A percentile compares a stretch with the other conserved stretches of the same genome.
Conservation (phyloP, 2,113 vertebrate genomes). For the Pogonocichla stellata region DNA sequence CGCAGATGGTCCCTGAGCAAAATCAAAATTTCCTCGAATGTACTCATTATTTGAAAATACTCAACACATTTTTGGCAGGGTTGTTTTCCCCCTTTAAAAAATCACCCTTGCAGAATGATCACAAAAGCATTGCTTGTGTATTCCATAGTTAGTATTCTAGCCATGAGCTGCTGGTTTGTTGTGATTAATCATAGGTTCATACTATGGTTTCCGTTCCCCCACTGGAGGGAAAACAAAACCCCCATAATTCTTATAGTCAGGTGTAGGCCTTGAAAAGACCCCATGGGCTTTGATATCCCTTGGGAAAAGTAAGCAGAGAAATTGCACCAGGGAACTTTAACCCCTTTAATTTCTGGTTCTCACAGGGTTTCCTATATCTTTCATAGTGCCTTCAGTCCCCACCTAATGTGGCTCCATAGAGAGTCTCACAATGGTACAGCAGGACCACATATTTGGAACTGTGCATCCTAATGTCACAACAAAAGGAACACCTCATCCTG, state of each 20-base stretch:
- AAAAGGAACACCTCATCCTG: accelerated
- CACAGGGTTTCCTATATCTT: not conserved
- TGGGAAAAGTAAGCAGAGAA: not conserved
- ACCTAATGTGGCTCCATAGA: not conserved
- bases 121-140: slow-evolving; percentile 39
- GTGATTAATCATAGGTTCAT: slow-evolving; percentile 45
- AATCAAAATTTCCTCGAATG: slow-evolving; percentile 66
- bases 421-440: not conserved
- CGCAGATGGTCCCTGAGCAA: slow-evolving; percentile 66
- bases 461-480: not conserved
- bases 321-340: not conserved
- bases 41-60: slow-evolving; percentile 68
- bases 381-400: not conserved
- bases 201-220: not conserved
- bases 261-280: not conserved
- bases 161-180: slow-evolving; percentile 23
- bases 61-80: slow-evolving; percentile 60
- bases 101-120: slow-evolving; percentile 29
- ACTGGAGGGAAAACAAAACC: not conserved
- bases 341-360: not conserved
- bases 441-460: accelerated
- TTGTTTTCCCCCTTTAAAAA: not conserved
- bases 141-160: slow-evolving; percentile 36
- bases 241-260: not conserved
- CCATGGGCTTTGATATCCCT: not conserved